Conservation (phyloP, 2,888 invertebrate genomes). For the Linnaemya tessellans region DNA sequence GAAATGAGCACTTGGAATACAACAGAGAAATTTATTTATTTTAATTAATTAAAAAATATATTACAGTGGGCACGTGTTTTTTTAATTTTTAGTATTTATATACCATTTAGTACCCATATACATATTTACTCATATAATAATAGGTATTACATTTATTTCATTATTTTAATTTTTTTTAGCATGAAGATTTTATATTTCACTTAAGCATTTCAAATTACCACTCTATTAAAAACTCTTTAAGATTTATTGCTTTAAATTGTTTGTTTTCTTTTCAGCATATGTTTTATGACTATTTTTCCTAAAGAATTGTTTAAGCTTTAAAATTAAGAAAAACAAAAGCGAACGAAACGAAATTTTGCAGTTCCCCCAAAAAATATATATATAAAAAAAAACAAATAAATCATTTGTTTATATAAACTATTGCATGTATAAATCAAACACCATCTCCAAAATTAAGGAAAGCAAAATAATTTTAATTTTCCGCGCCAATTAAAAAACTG, state of each 20-base stretch:
- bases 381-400: neutral
- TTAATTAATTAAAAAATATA: no score
- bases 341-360: neutral
- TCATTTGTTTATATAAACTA: neutral
- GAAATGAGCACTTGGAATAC: no score
- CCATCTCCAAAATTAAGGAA: neutral
- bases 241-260: conserved; percentile 1
- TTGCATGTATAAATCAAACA: neutral
- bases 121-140: neutral
- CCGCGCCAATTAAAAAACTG: conserved; percentile 1
- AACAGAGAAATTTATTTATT: no score
- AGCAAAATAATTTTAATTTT: neutral
- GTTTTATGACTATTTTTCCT: neutral
- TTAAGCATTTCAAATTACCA: neutral
- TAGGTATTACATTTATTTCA: no score
- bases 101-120: no score
- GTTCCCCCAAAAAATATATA: neutral
- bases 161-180: no score
- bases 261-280: neutral
- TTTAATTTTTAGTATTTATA: no score
- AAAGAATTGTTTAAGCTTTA: neutral
- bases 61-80: no score
- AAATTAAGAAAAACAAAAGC: neutral
- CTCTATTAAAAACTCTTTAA: neutral
- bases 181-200: neutral